Evolutionary conservation across 2,888 invertebrate species (phyloP), one percentile per base, ranked within the genome.

Genomic region (Tuberolachnus salignus): DNA sequence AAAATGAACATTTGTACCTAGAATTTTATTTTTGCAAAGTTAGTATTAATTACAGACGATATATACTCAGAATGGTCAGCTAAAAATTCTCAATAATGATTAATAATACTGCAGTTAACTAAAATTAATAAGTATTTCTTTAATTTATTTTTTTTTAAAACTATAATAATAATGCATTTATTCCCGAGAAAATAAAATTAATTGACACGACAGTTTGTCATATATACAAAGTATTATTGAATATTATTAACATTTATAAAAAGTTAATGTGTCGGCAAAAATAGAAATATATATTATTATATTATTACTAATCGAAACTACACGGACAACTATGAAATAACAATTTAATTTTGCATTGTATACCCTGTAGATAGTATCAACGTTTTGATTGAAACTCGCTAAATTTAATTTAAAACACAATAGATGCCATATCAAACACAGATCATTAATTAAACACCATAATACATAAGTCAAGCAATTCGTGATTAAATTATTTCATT

Each of bases 391-490:
- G 49, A 59, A 71, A 49, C 3, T n/a, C 14, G 13, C 13, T 71
- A 46, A 3, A 44, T 57, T 70, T 44, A 44, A 70, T 71, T 57
- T 71, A 71, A 55, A 71, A 34, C 59, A 26, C 49, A 71, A 71
- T 59, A 71, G 71, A 26, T 23, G 23, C 8, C 46, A 19, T 26
- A 49, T 57, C 57, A 23, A 16, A 23, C 42, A 16, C 11, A 46
- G 23, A 71, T 55, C 55, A 55, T 44, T 57, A 70, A 70, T 71
- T 55, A 71, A 71, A 57, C 57, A 71, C 13, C 44, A 34, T 34
- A 4, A 34, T 34, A 34, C 34, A 34, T n/a, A n/a, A n/a, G n/a
- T 4, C 4, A 19, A 61, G 21, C 49, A 72, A 61, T 61, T 61
- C 34, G 11, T 51, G 51, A 49, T 61, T 19, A 49, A 26, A 61